Percentiles rank a stretch among this genome's conserved stretches.
Conservation (phyloP, 1,140 invertebrate genomes). For the Steinernema feltiae region DNA sequence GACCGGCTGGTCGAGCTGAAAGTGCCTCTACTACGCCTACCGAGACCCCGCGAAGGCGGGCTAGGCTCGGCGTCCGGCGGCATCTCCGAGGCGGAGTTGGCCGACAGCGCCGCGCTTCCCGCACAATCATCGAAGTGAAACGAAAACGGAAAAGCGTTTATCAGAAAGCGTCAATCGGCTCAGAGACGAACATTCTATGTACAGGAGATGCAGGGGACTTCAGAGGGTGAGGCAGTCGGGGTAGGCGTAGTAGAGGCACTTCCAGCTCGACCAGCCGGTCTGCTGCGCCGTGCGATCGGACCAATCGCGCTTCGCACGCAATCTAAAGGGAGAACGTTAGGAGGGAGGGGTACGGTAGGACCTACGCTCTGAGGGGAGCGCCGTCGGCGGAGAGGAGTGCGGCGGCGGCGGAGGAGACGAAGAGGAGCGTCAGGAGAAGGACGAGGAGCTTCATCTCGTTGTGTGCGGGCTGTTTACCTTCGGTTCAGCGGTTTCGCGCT, state of each 20-base stretch:
- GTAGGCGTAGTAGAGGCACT: constrained; percentile 4
- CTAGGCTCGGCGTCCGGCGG: too few relatives aligned
- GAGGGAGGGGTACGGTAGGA: neutral
- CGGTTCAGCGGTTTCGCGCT: neutral
- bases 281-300: constrained; percentile 4
- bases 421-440: neutral
- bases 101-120: too few relatives aligned
- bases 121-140: too few relatives aligned
- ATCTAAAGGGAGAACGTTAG: neutral
- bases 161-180: too few relatives aligned
- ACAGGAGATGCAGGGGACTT: neutral
- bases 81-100: too few relatives aligned
- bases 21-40: too few relatives aligned
- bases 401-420: neutral
- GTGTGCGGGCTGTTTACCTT: neutral
- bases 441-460: neutral
- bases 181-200: too few relatives aligned
- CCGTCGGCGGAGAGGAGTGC: neutral
- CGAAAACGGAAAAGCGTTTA: too few relatives aligned
- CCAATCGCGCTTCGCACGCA: neutral
- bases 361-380: neutral
- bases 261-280: neutral
- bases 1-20: too few relatives aligned
- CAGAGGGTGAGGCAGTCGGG: neutral
- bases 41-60: too few relatives aligned